These are phyloP conservation scores for Benitochromis conjunctus DNA, from an alignment of 2,113 vertebrate species.

Conservation along the genomic window DNA sequence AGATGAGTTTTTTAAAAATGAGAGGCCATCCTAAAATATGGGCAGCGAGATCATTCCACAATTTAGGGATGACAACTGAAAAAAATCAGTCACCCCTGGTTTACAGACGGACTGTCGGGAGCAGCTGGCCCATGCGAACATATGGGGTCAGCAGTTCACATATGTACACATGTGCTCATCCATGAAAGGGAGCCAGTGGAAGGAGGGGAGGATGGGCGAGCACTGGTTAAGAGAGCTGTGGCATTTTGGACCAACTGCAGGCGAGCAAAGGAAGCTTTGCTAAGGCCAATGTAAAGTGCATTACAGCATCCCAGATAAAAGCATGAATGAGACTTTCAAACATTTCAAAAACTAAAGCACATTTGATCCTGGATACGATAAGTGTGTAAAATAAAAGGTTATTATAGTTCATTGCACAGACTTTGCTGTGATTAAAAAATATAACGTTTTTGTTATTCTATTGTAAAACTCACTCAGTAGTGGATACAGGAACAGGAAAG, in stretches of 20 bases:
- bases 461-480: neutral
- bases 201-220: neutral
- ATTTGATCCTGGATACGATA: too few relatives aligned
- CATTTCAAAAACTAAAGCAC: too few relatives aligned
- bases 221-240: neutral
- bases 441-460: too few relatives aligned
- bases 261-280: fast-evolving
- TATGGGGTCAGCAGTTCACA: neutral
- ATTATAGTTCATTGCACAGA: too few relatives aligned
- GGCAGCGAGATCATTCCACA: fast-evolving
- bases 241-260: neutral
- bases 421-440: too few relatives aligned
- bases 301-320: too few relatives aligned
- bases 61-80: neutral
- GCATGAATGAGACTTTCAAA: too few relatives aligned
- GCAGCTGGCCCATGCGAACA: neutral
- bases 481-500: neutral
- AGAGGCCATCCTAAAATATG: neutral
- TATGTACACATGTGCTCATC: fast-evolving
- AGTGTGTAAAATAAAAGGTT: too few relatives aligned
- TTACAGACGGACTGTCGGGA: too few relatives aligned
- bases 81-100: neutral
- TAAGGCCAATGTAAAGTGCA: too few relatives aligned
- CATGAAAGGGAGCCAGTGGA: fast-evolving
- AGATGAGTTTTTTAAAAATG: neutral